Percentiles rank a stretch among this genome's conserved stretches.
phyloP scores from a whole-genome alignment of 1,140 invertebrate genomes.

The Leptinotarsa texana region DNA sequence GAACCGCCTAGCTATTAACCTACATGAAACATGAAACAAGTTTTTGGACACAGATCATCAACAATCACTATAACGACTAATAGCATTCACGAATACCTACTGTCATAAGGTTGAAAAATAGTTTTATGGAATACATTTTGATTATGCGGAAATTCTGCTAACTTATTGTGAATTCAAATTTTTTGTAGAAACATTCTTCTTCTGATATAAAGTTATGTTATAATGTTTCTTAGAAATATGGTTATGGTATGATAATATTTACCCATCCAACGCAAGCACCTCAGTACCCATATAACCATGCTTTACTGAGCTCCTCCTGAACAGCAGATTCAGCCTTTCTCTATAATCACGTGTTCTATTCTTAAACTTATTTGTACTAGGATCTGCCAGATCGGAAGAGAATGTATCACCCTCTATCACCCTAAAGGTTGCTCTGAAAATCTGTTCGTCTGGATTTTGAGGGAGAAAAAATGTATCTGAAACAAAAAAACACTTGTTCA shows the following conservation, averaged over 20 bases:
- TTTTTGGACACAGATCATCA: too few species aligned
- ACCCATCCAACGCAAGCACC: constrained; percentile 81
- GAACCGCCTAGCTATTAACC: too few species aligned
- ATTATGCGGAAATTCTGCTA: too few species aligned
- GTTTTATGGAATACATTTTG: too few species aligned
- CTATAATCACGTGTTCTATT: constrained; percentile 72
- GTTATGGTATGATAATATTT: constrained; percentile 43
- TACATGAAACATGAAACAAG: too few species aligned
- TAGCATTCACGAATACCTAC: too few species aligned
- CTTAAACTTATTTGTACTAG: constrained; percentile 67
- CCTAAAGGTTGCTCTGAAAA: constrained; percentile 78
- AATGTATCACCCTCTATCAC: constrained; percentile 70
- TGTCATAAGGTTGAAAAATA: too few species aligned
- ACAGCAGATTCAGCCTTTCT: constrained; percentile 74
- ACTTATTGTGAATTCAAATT: too few species aligned
- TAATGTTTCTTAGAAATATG: too few species aligned
- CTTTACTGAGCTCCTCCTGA: constrained; percentile 70
- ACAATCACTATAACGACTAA: too few species aligned
- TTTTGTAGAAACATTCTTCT: too few species aligned
- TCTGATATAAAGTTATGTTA: too few species aligned
- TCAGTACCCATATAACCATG: constrained; percentile 71
- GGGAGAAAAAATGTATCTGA: constrained; percentile 79
- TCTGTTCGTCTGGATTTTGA: constrained; percentile 74
- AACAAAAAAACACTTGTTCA: constrained; percentile 48
- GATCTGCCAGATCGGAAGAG: constrained; percentile 66